Conservation (phyloP, 2,888 invertebrate genomes). For the Congeria kusceri region DNA sequence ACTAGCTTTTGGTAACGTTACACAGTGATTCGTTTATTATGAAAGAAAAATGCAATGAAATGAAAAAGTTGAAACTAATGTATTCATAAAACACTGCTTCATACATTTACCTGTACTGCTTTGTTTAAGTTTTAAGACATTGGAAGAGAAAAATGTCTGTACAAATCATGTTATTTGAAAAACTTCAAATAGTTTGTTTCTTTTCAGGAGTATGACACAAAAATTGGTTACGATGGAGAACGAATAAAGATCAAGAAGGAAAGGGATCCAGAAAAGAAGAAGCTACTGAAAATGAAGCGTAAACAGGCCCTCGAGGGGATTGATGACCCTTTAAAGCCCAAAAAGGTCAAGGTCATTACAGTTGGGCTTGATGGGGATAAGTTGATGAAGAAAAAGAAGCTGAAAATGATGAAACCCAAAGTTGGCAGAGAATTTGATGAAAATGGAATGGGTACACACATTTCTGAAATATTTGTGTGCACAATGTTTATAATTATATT, state of each 20-base stretch:
- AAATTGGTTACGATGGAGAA: slow-evolving; percentile 64
- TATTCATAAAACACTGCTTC: too few species aligned
- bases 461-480: background rate
- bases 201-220: slow-evolving; percentile 44
- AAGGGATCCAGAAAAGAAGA: slow-evolving; percentile 73
- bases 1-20: too few species aligned
- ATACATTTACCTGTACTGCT: too few species aligned
- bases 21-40: too few species aligned
- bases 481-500: background rate
- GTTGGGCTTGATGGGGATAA: slow-evolving; percentile 70
- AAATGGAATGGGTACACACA: slow-evolving; percentile 66
- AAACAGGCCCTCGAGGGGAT: slow-evolving; percentile 47
- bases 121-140: too few species aligned
- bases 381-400: slow-evolving; percentile 69
- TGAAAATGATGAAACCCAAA: slow-evolving; percentile 69
- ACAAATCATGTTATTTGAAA: too few species aligned
- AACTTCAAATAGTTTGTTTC: too few species aligned
- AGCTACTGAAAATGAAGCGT: slow-evolving; percentile 69
- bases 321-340: slow-evolving; percentile 56
- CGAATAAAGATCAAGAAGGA: slow-evolving; percentile 75
- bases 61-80: too few species aligned
- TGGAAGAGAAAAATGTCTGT: too few species aligned
- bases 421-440: slow-evolving; percentile 73
- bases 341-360: slow-evolving; percentile 69
- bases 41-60: too few species aligned